These are phyloP conservation scores for Caenorhabditis macrosperma DNA, from an alignment of 2,888 invertebrate species.

Conservation along the genomic window DNA sequence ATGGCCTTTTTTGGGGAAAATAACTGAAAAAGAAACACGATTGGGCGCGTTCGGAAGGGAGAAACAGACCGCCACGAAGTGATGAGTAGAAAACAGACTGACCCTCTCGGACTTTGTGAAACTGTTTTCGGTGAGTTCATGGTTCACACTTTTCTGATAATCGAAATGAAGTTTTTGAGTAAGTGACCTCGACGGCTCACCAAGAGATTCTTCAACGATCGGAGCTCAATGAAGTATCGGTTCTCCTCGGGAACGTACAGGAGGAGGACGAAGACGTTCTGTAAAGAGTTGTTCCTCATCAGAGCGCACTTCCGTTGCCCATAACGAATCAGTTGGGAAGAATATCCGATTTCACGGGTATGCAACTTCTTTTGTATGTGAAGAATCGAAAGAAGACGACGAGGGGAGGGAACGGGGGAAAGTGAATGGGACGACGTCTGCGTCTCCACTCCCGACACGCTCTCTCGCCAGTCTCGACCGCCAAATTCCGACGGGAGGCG, in stretches of 20 bases:
- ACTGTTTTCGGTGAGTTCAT: neutral
- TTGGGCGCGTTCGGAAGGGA: neutral
- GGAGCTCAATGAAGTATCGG: slow-evolving; percentile 54
- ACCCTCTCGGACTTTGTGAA: slow-evolving; percentile 19
- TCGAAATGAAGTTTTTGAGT: too few species aligned
- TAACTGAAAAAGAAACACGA: slow-evolving; percentile 18
- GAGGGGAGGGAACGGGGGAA: neutral
- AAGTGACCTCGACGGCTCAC: too few species aligned
- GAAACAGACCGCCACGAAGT: slow-evolving; percentile 38
- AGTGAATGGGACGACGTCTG: slow-evolving; percentile 26
- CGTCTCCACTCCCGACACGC: neutral
- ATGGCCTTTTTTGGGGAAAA: slow-evolving; percentile 5
- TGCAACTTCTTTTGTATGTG: neutral
- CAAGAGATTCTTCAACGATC: slow-evolving; percentile 62
- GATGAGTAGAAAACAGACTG: slow-evolving; percentile 30
- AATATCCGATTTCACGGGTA: slow-evolving; percentile 2
- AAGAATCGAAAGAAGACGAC: neutral
- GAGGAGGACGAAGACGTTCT: slow-evolving; percentile 63
- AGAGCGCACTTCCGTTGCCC: neutral
- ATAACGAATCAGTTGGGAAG: neutral
- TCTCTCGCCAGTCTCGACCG: slow-evolving; percentile 4
- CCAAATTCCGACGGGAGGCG: slow-evolving; percentile 14
- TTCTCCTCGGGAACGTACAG: slow-evolving; percentile 35
- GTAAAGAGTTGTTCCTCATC: slow-evolving; percentile 24
- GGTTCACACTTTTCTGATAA: slow-evolving; percentile 57